Evolutionary conservation across 2,888 invertebrate genomes (phyloP), one percentile per base, ranked within the genome.

Genomic region (Fabriciana adippe): DNA sequence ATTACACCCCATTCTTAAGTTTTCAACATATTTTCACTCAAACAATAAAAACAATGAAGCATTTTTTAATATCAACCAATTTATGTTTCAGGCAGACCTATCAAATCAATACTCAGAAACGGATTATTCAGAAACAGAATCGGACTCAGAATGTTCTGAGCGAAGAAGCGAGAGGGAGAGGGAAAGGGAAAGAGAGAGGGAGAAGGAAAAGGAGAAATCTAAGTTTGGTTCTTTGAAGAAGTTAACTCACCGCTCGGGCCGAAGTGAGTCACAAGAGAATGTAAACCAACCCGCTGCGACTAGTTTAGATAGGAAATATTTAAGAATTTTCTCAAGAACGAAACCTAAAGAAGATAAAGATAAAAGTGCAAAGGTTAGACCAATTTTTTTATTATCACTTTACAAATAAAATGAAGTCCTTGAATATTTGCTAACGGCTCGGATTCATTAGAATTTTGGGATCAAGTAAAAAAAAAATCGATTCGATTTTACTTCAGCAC

Each of bases 211-310:
- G 61, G 89, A 89, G 71, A 86, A 87, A 72, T 83, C 85, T 73
- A 94, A 94, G 81, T 95, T 96, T 78, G 95, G 96, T 0, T 96
- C 96, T 0, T 81, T 96, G 67, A 96, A 96, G 78, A 96, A 96
- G 82, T 93, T 95, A 68, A 92, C 94, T 8, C 93, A 92, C 31
- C 87, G 92, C 67, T 89, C 93, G 82, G 87, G 86, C 69, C 83
- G 84, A 75, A 89, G 83, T 77, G 88, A 89, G 77, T 86, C 88
- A 62, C 80, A 80, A 70, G 93, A 94, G 78, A 87, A 89, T 74
- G 94, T 93, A 11, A 76, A 80, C 69, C 88, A 82, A 72, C 47
- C 94, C 93, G 69, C 84, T 13, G 79, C 87, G 71, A 94, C 95
- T 50, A 95, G 95, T 81, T 92, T 96, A 69, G 96, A 96, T 83